A percentile compares a stretch with the other conserved stretches of the same genome.
Evolutionary conservation across 2,113 vertebrate genomes (phyloP).

Genomic region (Perca fluviatilis): DNA sequence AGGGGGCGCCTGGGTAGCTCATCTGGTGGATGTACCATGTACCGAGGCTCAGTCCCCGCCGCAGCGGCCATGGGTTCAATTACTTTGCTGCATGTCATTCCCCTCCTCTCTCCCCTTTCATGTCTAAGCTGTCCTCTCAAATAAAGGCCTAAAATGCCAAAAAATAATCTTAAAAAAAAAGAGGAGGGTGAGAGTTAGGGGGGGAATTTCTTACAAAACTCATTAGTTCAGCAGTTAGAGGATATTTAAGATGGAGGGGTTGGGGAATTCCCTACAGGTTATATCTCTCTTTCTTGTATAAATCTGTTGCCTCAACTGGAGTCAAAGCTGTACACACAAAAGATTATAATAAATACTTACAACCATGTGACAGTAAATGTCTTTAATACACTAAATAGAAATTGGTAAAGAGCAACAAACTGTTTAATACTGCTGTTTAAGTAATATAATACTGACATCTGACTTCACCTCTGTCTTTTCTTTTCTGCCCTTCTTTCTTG

Average conservation of each 20-base stretch:
- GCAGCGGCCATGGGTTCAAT: too few relatives aligned
- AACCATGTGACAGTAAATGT: conserved; percentile 4
- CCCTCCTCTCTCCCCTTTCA: too few relatives aligned
- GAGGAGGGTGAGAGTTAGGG: conserved; percentile 27
- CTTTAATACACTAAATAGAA: background rate
- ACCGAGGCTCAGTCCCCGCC: too few relatives aligned
- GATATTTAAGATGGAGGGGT: conserved; percentile 19
- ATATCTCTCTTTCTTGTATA: conserved; percentile 16
- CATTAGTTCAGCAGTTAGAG: conserved; percentile 44
- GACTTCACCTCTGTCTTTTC: conserved; percentile 11
- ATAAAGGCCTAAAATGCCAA: too few relatives aligned
- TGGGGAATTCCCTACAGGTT: conserved; percentile 51
- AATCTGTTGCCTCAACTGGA: conserved; percentile 2
- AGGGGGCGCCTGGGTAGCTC: too few relatives aligned
- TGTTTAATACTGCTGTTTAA: conserved; percentile 9
- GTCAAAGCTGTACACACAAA: conserved; percentile 19
- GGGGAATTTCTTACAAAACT: conserved; percentile 57
- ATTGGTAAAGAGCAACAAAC: conserved; percentile 19
- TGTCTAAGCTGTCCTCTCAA: too few relatives aligned
- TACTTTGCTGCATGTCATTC: too few relatives aligned
- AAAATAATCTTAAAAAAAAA: too few relatives aligned
- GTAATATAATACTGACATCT: conserved; percentile 25
- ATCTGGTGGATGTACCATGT: too few relatives aligned
- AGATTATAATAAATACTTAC: background rate
- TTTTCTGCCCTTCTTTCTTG: conserved; percentile 9